Percentiles rank a stretch among this genome's conserved stretches.
phyloP scores from a whole-genome alignment of 1,140 invertebrate genomes.

The Harlomillsia oculata region DNA sequence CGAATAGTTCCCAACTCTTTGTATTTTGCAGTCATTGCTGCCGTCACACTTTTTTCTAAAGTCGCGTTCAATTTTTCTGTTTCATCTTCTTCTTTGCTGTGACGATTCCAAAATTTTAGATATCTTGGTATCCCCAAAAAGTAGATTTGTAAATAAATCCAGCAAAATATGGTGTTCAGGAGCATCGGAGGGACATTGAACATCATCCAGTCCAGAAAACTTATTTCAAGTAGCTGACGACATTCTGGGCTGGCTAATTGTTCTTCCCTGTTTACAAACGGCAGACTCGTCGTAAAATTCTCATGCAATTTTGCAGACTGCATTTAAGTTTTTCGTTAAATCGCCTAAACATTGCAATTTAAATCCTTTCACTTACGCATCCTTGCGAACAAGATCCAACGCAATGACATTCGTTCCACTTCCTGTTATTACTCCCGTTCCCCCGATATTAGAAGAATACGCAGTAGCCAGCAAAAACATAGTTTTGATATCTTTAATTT shows the following conservation, averaged over 20 bases:
- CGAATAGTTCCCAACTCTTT: slow-evolving; percentile 63
- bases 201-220: slow-evolving; percentile 52
- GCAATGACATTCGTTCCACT: slow-evolving; percentile 81
- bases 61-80: slow-evolving; percentile 2
- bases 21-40: slow-evolving; percentile 58
- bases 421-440: slow-evolving; percentile 50
- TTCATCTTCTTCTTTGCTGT: slow-evolving; percentile 4
- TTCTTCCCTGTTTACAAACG: slow-evolving; percentile 21
- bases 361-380: slow-evolving; percentile 23
- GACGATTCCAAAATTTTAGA: slow-evolving; percentile 16
- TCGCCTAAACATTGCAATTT: not conserved
- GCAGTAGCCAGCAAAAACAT: slow-evolving; percentile 34
- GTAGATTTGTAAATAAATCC: slow-evolving; percentile 54
- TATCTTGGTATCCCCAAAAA: slow-evolving; percentile 55
- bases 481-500: slow-evolving; percentile 26
- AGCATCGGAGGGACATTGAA: slow-evolving; percentile 58
- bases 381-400: slow-evolving; percentile 45
- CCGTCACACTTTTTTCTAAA: slow-evolving; percentile 40
- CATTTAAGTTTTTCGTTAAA: no score
- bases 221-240: slow-evolving; percentile 19
- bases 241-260: slow-evolving; percentile 15
- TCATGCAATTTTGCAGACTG: no score
- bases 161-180: slow-evolving; percentile 59
- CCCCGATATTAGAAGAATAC: slow-evolving; percentile 33
- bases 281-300: no score